phyloP scores from a whole-genome alignment of 1,140 invertebrate genomes.

The Bombyx mandarina region DNA sequence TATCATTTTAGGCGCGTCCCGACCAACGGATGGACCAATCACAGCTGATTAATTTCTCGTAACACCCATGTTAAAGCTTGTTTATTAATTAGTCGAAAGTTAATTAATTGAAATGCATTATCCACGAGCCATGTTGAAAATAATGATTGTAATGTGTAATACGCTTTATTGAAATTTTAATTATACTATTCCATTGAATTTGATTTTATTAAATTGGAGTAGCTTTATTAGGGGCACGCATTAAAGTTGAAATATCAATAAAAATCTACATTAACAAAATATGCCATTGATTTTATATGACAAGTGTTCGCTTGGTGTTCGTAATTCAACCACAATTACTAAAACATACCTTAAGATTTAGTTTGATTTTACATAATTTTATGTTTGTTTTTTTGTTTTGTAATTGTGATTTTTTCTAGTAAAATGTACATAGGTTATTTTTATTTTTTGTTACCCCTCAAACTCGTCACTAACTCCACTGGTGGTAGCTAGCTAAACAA shows the following conservation, averaged over 20 bases:
- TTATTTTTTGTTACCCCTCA: too few species aligned
- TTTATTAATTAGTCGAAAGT: slow-evolving; percentile 59
- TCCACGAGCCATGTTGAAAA: slow-evolving; percentile 10
- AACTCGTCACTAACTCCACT: too few species aligned
- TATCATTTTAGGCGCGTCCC: slow-evolving; percentile 2
- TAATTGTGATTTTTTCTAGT: too few species aligned
- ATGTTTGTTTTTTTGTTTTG: too few species aligned
- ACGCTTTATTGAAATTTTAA: slow-evolving; percentile 3
- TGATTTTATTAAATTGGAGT: neutral
- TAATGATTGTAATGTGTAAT: slow-evolving; percentile 6
- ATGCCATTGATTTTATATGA: neutral
- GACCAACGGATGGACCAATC: slow-evolving; percentile 30
- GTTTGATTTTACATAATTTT: too few species aligned
- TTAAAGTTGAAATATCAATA: neutral
- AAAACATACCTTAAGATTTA: too few species aligned
- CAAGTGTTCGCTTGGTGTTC: too few species aligned
- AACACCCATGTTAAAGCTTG: slow-evolving; percentile 50
- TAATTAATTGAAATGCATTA: slow-evolving; percentile 47
- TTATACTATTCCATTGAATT: slow-evolving; percentile 1
- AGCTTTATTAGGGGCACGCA: neutral
- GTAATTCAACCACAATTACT: too few species aligned
- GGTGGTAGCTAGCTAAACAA: too few species aligned
- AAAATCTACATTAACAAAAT: neutral
- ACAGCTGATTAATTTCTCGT: slow-evolving; percentile 58
- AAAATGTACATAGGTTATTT: too few species aligned